Evolutionary conservation across 2,113 vertebrate species (phyloP).

Genomic region (Dryoscopus gambensis): DNA sequence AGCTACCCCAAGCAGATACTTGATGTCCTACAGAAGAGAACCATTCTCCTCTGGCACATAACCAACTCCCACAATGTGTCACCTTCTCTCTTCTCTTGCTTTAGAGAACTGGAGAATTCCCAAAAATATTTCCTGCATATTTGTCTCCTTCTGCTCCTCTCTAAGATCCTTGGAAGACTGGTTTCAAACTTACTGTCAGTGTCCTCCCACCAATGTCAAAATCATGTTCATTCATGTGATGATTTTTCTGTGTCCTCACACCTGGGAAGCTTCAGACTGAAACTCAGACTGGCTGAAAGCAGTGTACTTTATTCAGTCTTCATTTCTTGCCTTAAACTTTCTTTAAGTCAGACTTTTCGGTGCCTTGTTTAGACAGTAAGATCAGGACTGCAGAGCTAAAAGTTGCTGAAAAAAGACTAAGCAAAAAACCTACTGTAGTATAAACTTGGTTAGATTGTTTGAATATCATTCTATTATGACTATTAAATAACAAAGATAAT

Average conservation of each 20-base stretch:
- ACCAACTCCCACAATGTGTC: neutral
- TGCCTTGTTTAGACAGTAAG: neutral
- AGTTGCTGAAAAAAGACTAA: neutral
- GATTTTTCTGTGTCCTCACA: neutral
- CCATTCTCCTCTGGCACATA: neutral
- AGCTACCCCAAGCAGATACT: neutral
- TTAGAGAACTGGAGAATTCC: neutral
- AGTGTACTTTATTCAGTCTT: neutral
- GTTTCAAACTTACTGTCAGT: neutral
- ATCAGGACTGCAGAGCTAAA: neutral
- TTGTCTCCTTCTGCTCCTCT: neutral
- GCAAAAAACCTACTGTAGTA: neutral
- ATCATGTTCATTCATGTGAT: neutral
- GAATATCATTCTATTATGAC: neutral
- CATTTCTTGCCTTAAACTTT: neutral
- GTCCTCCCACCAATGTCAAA: neutral
- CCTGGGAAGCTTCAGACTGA: neutral
- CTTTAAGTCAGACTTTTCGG: neutral
- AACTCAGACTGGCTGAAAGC: neutral
- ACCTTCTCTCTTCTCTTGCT: neutral
- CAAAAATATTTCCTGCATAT: neutral
- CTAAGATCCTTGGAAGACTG: neutral
- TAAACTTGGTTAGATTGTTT: neutral
- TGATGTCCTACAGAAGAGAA: neutral
- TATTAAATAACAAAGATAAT: slow-evolving; percentile 35